Percentiles rank a stretch among this genome's conserved stretches.
Conservation (phyloP, 2,113 vertebrate genomes). For the Rhipidura dahli region DNA sequence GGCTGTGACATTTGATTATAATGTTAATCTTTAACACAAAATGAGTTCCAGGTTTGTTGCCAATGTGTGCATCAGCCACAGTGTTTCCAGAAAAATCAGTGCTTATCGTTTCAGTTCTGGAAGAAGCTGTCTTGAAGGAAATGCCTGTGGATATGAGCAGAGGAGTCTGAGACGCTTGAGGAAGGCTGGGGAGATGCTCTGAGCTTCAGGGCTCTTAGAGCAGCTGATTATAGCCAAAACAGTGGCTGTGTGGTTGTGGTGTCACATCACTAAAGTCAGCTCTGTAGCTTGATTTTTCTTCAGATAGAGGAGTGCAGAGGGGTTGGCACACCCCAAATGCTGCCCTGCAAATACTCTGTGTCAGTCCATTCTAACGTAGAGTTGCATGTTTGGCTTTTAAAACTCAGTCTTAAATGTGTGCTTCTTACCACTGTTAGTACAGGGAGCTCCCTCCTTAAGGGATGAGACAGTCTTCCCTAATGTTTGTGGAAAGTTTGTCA, state of each 20-base stretch:
- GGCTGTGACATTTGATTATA: not conserved
- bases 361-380: not conserved
- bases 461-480: not conserved
- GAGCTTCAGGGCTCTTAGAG: not conserved
- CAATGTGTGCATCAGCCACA: not conserved
- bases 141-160: not conserved
- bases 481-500: not conserved
- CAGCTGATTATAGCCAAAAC: not conserved
- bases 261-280: not conserved
- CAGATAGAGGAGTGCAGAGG: not conserved
- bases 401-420: not conserved
- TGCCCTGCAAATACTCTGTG: not conserved
- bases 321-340: not conserved
- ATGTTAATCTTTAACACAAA: not conserved
- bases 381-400: not conserved
- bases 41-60: not conserved
- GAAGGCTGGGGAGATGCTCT: not conserved
- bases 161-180: not conserved
- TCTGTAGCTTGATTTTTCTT: not conserved
- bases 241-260: rapidly evolving
- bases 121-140: not conserved
- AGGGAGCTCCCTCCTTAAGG: not conserved
- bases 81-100: not conserved
- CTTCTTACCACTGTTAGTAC: not conserved
- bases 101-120: not conserved